These are phyloP conservation scores for Mesorhabditis belari DNA, from an alignment of 2,888 invertebrate species.

Conservation along the genomic window DNA sequence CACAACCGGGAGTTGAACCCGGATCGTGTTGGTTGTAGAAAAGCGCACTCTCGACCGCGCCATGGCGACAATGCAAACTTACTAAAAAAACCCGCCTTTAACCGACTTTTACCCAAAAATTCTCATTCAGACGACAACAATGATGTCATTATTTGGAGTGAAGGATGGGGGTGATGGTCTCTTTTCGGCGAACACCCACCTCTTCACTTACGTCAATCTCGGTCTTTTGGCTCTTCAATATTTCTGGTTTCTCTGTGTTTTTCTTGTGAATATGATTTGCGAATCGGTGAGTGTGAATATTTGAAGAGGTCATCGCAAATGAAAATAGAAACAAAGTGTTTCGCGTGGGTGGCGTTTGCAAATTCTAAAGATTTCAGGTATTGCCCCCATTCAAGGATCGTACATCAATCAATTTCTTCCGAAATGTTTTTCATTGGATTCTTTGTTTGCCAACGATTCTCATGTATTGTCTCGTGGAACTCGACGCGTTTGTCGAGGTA, in stretches of 20 bases:
- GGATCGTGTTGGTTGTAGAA: too few relatives aligned
- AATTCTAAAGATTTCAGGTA: not conserved
- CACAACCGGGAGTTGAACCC: too few relatives aligned
- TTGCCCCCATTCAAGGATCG: not conserved
- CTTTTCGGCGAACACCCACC: not conserved
- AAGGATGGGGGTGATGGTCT: not conserved
- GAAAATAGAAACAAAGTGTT: too few relatives aligned
- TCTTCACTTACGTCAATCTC: conserved; percentile 8
- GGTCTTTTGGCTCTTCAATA: conserved; percentile 13
- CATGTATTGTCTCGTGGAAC: conserved; percentile 13
- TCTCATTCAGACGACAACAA: conserved; percentile 1
- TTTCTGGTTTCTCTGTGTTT: conserved; percentile 16
- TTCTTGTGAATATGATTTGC: conserved; percentile 13
- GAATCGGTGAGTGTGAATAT: conserved; percentile 4
- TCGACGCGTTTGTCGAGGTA: conserved; percentile 15
- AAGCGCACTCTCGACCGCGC: too few relatives aligned
- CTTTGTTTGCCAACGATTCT: conserved; percentile 12
- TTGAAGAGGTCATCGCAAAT: not conserved
- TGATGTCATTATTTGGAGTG: conserved; percentile 2
- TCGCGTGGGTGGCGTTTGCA: too few relatives aligned
- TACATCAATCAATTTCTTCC: not conserved
- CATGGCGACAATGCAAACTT: too few relatives aligned
- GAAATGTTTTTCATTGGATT: conserved; percentile 20
- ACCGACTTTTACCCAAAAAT: too few relatives aligned
- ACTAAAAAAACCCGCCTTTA: too few relatives aligned